These are phyloP conservation scores for Pollenia angustigena DNA, from an alignment of 2,888 invertebrate genomes.

Conservation along the genomic window DNA sequence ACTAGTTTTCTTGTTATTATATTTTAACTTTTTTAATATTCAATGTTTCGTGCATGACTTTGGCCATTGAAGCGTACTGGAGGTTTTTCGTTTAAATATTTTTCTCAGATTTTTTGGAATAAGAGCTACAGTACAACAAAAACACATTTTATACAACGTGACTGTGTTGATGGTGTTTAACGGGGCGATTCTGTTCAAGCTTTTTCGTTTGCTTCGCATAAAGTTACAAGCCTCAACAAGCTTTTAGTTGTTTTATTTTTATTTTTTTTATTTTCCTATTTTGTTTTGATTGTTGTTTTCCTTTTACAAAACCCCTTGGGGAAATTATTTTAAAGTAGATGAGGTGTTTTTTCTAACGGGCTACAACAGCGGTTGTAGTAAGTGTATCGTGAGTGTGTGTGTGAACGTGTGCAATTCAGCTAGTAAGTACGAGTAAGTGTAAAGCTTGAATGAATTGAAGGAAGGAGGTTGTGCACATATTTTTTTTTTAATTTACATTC, in stretches of 20 bases:
- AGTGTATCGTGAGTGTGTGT: neutral
- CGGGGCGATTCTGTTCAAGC: constrained; percentile 57
- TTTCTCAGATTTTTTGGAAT: neutral
- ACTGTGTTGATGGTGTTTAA: constrained; percentile 57
- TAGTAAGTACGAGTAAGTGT: constrained; percentile 14
- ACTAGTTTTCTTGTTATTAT: constrained; percentile 51
- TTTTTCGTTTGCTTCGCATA: constrained; percentile 43
- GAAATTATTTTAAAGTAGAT: constrained; percentile 53
- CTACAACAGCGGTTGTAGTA: constrained; percentile 24
- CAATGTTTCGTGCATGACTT: constrained; percentile 60
- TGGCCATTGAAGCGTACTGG: constrained; percentile 55
- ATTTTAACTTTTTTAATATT: constrained; percentile 29
- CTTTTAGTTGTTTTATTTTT: constrained; percentile 28
- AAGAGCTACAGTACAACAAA: constrained; percentile 19
- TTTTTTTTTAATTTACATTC: constrained; percentile 36
- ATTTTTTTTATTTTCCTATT: constrained; percentile 16
- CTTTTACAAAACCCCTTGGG: constrained; percentile 49
- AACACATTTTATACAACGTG: constrained; percentile 57
- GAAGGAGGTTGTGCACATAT: constrained; percentile 28
- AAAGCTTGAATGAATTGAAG: neutral
- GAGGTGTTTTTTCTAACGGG: constrained; percentile 50
- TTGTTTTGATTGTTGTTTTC: constrained; percentile 43
- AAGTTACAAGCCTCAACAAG: constrained; percentile 56
- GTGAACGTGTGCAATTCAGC: constrained; percentile 6
- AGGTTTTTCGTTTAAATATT: constrained; percentile 16